These are phyloP conservation scores for Rhagonycha lutea DNA, from an alignment of 2,888 invertebrate species.

Conservation along the genomic window DNA sequence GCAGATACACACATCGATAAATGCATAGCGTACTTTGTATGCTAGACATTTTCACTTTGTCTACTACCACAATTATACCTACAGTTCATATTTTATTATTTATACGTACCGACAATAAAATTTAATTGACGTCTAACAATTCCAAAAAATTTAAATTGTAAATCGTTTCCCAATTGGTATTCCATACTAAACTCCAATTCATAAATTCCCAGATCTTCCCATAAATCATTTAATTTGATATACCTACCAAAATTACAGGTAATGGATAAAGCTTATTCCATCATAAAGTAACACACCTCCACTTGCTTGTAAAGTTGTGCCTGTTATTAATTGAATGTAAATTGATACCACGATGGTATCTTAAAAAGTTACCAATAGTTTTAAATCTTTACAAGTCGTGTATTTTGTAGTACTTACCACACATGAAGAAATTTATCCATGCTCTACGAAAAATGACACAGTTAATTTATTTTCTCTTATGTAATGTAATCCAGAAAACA, in stretches of 20 bases:
- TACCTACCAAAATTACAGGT: not conserved
- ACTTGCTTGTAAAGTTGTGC: not conserved
- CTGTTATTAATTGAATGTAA: not conserved
- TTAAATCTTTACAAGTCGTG: not conserved
- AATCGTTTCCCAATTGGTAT: not conserved
- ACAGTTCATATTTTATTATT: not conserved
- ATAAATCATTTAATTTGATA: not conserved
- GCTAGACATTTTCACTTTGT: slow-evolving; percentile 1
- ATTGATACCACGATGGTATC: not conserved
- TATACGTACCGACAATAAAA: not conserved
- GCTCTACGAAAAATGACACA: not conserved
- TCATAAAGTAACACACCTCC: not conserved
- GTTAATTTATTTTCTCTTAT: not conserved
- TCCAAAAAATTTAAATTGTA: not conserved
- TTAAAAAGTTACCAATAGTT: not conserved
- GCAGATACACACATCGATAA: slow-evolving; percentile 18
- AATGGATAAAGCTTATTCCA: not conserved
- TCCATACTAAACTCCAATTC: not conserved
- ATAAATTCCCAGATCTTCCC: not conserved
- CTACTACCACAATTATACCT: slow-evolving; percentile 2
- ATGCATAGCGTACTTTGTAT: slow-evolving; percentile 15
- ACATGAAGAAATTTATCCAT: not conserved
- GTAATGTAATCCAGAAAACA: not conserved
- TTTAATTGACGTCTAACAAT: not conserved
- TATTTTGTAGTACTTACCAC: not conserved